A percentile compares a stretch with the other conserved stretches of the same genome.
phyloP scores from a whole-genome alignment of 2,797 vertebrate species.

The Champsocephalus esox region DNA sequence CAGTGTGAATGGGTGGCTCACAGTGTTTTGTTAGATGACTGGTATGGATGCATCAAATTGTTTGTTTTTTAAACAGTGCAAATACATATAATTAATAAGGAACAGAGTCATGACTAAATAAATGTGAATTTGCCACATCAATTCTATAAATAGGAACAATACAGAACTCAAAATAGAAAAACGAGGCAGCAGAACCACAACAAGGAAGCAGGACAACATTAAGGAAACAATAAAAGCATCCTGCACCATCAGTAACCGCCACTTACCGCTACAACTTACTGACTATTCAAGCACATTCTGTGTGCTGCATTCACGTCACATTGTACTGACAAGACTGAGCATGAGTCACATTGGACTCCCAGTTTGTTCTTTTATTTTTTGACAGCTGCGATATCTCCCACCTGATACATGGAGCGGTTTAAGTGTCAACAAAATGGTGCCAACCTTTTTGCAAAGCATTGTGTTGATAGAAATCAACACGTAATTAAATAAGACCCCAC shows the following conservation, averaged over 20 bases:
- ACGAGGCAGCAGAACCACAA: constrained; percentile 22
- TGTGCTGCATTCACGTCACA: neutral
- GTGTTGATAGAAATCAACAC: no score
- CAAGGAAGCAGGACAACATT: constrained; percentile 10
- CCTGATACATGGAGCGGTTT: neutral
- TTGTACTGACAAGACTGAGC: neutral
- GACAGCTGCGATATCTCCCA: constrained; percentile 27
- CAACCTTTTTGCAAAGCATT: constrained; percentile 3
- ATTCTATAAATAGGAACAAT: constrained; percentile 23
- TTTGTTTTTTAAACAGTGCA: constrained; percentile 11
- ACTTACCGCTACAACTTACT: neutral
- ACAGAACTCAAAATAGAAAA: constrained; percentile 10
- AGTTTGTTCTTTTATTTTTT: constrained; percentile 21
- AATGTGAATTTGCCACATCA: neutral
- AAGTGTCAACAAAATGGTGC: neutral
- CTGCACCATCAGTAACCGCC: constrained; percentile 20
- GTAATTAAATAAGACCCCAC: no score
- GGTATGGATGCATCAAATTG: constrained; percentile 4
- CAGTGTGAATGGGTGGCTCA: constrained; percentile 39
- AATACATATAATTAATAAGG: constrained; percentile 9
- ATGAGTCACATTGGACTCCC: constrained; percentile 2
- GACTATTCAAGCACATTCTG: neutral
- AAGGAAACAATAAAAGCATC: constrained; percentile 30
- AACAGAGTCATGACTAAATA: neutral
- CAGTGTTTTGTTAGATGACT: constrained; percentile 32